A percentile compares a stretch with the other conserved stretches of the same genome.
Evolutionary conservation across 2,113 vertebrate species (phyloP).

Genomic region (Passer domesticus): DNA sequence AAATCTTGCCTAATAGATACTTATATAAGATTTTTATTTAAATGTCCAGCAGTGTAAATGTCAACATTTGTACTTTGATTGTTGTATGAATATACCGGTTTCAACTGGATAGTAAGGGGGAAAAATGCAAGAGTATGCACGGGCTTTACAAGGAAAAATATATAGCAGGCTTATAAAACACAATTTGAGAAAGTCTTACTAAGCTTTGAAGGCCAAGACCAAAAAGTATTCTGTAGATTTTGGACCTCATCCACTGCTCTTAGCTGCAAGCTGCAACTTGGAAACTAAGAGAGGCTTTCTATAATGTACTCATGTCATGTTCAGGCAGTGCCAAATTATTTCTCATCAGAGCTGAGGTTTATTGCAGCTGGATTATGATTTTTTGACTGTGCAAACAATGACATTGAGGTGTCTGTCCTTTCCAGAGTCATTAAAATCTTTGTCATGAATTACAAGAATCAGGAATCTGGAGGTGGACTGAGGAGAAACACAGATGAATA

Average conservation of each 20-base stretch:
- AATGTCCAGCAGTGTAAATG: constrained; percentile 54
- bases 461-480: neutral
- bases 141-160: constrained; percentile 33
- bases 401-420: neutral
- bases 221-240: constrained; percentile 41
- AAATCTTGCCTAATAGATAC: constrained; percentile 76
- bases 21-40: constrained; percentile 73
- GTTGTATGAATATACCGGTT: constrained; percentile 43
- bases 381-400: neutral
- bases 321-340: constrained; percentile 22
- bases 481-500: constrained; percentile 7
- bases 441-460: neutral
- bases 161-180: constrained; percentile 3
- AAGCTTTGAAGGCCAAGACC: constrained; percentile 28
- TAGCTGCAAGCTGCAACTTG: neutral
- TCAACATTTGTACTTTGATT: constrained; percentile 69
- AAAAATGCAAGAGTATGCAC: neutral
- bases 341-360: neutral
- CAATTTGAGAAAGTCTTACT: constrained; percentile 40
- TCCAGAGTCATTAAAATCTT: neutral
- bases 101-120: constrained; percentile 26
- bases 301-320: neutral
- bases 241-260: constrained; percentile 23
- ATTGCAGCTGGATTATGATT: constrained; percentile 4
- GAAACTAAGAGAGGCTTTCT: neutral